phyloP scores from a whole-genome alignment of 2,888 invertebrate genomes.

The Flexamia atlantica region DNA sequence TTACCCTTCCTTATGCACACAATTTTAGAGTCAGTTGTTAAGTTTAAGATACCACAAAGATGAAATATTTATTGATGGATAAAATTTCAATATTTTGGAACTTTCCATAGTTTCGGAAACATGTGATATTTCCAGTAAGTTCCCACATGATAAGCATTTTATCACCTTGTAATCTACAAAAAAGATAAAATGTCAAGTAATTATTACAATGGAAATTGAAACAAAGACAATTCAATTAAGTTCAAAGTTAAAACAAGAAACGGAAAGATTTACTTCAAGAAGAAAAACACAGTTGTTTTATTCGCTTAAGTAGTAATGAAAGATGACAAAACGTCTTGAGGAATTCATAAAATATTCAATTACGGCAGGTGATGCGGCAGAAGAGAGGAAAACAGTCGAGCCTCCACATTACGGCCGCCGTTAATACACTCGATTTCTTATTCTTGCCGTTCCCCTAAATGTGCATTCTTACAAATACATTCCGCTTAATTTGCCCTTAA shows the following conservation, averaged over 20 bases:
- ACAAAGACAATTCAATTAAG: too few relatives aligned
- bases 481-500: slow-evolving; percentile 12
- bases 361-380: slow-evolving; percentile 31
- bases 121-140: too few relatives aligned
- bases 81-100: too few relatives aligned
- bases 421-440: slow-evolving; percentile 19
- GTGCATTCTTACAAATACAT: neutral
- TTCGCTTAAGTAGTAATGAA: slow-evolving; percentile 33
- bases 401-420: neutral
- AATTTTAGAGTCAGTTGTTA: too few relatives aligned
- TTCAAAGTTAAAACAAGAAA: neutral
- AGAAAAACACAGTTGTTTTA: slow-evolving; percentile 1
- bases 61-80: too few relatives aligned
- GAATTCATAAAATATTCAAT: slow-evolving; percentile 44
- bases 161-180: too few relatives aligned
- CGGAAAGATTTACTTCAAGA: neutral
- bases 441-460: slow-evolving; percentile 2
- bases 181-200: too few relatives aligned
- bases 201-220: too few relatives aligned
- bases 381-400: neutral
- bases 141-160: too few relatives aligned
- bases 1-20: too few relatives aligned
- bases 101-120: too few relatives aligned
- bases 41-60: too few relatives aligned
- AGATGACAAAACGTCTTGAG: slow-evolving; percentile 33